phyloP scores from a whole-genome alignment of 2,797 vertebrate species.

The Crenuchus spilurus region DNA sequence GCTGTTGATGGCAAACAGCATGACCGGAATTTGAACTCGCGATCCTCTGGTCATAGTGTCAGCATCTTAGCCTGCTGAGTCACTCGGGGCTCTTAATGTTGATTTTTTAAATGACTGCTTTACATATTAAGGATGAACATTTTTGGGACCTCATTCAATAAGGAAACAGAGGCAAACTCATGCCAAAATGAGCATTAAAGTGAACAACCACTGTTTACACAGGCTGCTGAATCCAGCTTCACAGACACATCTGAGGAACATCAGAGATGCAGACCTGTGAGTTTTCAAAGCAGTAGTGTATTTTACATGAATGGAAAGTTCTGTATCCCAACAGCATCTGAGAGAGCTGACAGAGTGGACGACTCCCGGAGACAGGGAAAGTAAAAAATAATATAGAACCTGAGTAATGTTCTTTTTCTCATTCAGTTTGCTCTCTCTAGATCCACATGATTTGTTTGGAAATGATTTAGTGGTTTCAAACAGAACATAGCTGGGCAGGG shows the following conservation, averaged over 20 bases:
- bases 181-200: no score
- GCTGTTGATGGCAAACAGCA: no score
- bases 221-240: conserved; percentile 1
- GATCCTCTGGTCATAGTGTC: no score
- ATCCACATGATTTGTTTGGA: conserved; percentile 48
- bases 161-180: no score
- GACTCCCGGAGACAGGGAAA: conserved; percentile 21
- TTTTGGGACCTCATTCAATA: no score
- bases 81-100: no score
- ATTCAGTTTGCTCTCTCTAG: conserved; percentile 61
- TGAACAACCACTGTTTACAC: not conserved
- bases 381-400: conserved; percentile 29
- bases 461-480: conserved; percentile 2
- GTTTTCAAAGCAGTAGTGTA: not conserved
- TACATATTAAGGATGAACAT: no score
- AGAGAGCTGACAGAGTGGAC: conserved; percentile 12
- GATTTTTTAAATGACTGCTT: no score
- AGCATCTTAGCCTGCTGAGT: no score
- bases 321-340: conserved; percentile 34
- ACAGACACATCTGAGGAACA: conserved; percentile 14
- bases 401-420: conserved; percentile 58
- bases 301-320: conserved; percentile 42
- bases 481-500: no score
- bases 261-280: conserved; percentile 1
- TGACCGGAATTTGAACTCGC: no score